These are phyloP conservation scores for Erynnis tages DNA, from an alignment of 2,888 invertebrate species.

Conservation along the genomic window DNA sequence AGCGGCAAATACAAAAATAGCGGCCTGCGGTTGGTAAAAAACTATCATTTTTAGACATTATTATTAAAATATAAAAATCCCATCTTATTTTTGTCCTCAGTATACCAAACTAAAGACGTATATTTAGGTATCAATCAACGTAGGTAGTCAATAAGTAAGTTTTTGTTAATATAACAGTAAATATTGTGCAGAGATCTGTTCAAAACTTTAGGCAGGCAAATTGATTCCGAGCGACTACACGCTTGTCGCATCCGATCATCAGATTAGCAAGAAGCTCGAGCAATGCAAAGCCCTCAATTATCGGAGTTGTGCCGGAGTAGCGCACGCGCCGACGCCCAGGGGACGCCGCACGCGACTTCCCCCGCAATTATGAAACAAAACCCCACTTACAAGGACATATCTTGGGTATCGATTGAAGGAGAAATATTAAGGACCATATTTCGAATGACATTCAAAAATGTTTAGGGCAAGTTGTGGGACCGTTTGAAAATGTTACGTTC, in stretches of 20 bases:
- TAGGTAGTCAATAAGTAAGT: no score
- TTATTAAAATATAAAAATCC: no score
- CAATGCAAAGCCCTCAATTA: constrained; percentile 67
- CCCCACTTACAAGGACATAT: constrained; percentile 24
- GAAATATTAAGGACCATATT: constrained; percentile 3
- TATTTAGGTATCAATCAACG: no score
- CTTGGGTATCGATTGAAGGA: constrained; percentile 11
- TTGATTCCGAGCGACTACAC: constrained; percentile 55
- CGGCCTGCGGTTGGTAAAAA: no score
- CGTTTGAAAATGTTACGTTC: no score
- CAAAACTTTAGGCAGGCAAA: constrained; percentile 8
- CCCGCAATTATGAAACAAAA: constrained; percentile 64
- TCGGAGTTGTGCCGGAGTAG: constrained; percentile 37
- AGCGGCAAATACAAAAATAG: no score
- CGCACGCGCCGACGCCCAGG: constrained; percentile 68
- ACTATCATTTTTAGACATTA: no score
- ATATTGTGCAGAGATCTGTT: neutral
- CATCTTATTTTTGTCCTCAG: no score
- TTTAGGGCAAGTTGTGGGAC: no score
- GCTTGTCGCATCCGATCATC: constrained; percentile 66
- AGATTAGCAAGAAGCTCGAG: constrained; percentile 69
- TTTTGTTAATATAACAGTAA: no score
- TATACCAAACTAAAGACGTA: no score
- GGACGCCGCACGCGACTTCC: constrained; percentile 68
- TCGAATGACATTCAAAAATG: no score